These are phyloP conservation scores for Drosophila punjabiensis DNA, from an alignment of 1,140 invertebrate species.

Conservation along the genomic window DNA sequence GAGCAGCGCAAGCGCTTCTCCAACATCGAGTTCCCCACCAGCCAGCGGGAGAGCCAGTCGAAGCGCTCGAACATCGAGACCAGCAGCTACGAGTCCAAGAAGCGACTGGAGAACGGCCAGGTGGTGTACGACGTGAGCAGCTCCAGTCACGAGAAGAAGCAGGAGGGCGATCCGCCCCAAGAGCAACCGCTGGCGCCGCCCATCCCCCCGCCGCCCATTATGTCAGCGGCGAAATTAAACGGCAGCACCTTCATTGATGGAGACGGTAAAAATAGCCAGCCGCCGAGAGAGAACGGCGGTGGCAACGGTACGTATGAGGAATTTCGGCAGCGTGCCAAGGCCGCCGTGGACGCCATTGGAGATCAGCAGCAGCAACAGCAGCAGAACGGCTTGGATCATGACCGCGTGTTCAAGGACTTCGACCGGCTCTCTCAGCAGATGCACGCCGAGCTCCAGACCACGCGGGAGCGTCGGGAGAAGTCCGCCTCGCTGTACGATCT, in stretches of 20 bases:
- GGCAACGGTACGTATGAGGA: slow-evolving; percentile 75
- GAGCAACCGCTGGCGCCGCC: slow-evolving; percentile 44
- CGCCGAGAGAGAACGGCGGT: slow-evolving; percentile 18
- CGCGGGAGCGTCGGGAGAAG: slow-evolving; percentile 63
- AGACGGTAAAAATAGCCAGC: slow-evolving; percentile 56
- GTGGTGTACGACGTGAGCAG: slow-evolving; percentile 72
- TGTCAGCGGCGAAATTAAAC: slow-evolving; percentile 85
- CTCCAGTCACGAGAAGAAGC: slow-evolving; percentile 61
- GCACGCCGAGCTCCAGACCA: slow-evolving; percentile 67
- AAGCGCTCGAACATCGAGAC: slow-evolving; percentile 84
- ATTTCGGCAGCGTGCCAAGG: slow-evolving; percentile 85
- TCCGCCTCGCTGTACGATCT: slow-evolving; percentile 78
- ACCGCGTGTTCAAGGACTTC: slow-evolving; percentile 84
- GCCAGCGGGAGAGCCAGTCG: slow-evolving; percentile 23
- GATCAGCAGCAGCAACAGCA: slow-evolving; percentile 11
- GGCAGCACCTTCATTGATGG: slow-evolving; percentile 71
- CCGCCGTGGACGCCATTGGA: slow-evolving; percentile 62
- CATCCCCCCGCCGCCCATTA: slow-evolving; percentile 76
- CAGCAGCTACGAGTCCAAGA: slow-evolving; percentile 70
- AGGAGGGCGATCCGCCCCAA: slow-evolving; percentile 43
- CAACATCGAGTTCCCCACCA: slow-evolving; percentile 65
- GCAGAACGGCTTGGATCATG: slow-evolving; percentile 68
- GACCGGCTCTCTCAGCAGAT: slow-evolving; percentile 77
- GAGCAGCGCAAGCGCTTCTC: slow-evolving; percentile 78
- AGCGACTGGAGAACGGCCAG: slow-evolving; percentile 79